Percentiles rank a stretch among this genome's conserved stretches.
These are phyloP conservation scores for Chironomus tepperi DNA, from an alignment of 1,140 invertebrate genomes.

Conservation along the genomic window DNA sequence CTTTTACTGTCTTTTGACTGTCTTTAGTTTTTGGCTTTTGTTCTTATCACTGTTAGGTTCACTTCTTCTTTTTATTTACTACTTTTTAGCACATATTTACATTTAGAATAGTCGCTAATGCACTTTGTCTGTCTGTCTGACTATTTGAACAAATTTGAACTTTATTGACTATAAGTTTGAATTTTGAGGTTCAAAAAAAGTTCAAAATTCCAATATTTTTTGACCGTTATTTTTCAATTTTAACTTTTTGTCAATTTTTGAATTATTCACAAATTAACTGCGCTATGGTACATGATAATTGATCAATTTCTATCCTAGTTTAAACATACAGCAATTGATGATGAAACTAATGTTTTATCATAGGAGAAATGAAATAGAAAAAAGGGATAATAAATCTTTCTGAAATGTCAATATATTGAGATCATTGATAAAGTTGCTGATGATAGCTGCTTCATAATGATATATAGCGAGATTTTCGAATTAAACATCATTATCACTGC, in stretches of 20 bases:
- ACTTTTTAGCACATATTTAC: too few relatives aligned
- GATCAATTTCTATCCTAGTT: not conserved
- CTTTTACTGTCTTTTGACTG: not conserved
- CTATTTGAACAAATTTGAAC: too few relatives aligned
- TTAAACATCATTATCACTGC: not conserved
- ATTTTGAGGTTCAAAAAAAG: too few relatives aligned
- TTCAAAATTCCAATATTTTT: too few relatives aligned
- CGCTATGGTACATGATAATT: not conserved
- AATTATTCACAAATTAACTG: not conserved
- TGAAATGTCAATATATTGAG: not conserved
- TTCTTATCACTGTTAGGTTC: not conserved
- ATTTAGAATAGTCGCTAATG: too few relatives aligned
- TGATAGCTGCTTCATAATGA: conserved; percentile 3
- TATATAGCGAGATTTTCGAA: not conserved
- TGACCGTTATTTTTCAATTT: too few relatives aligned
- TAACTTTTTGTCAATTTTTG: not conserved
- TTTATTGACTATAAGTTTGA: too few relatives aligned
- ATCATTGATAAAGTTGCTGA: conserved; percentile 1
- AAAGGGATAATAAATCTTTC: conserved; percentile 9
- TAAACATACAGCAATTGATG: not conserved
- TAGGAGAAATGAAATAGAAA: not conserved
- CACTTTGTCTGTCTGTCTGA: too few relatives aligned
- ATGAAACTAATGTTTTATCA: not conserved
- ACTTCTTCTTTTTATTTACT: too few relatives aligned
- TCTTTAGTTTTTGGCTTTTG: not conserved